Conservation (phyloP, 92 coral and sea anemone species). For the Epizoanthus fatuus region DNA sequence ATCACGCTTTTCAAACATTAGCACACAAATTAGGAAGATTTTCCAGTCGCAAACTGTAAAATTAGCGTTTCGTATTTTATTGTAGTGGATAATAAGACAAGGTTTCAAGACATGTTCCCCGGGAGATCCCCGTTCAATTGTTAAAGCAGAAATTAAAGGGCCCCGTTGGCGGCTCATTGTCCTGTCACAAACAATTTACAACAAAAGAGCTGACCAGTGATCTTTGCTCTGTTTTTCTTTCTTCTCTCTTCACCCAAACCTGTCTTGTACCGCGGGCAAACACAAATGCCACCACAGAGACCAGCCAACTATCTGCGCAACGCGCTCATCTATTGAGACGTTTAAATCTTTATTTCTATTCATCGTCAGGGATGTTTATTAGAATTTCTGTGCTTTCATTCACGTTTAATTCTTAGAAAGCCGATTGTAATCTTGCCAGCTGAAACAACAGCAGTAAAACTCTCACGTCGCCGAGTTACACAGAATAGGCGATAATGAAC, state of each 20-base stretch:
- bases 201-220: constrained; percentile 38
- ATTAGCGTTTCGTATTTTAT: neutral
- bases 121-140: constrained; percentile 38
- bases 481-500: constrained; percentile 33
- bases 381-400: constrained; percentile 45
- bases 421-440: constrained; percentile 50
- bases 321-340: constrained; percentile 31
- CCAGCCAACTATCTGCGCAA: constrained; percentile 21
- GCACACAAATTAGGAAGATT: neutral
- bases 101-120: constrained; percentile 20
- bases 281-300: constrained; percentile 39
- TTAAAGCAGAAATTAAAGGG: constrained; percentile 29
- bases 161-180: constrained; percentile 28
- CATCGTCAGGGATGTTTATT: constrained; percentile 40
- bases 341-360: constrained; percentile 31
- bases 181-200: constrained; percentile 34
- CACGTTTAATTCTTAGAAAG: constrained; percentile 46
- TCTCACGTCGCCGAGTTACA: constrained; percentile 46
- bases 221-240: constrained; percentile 47
- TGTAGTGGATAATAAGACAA: constrained; percentile 16
- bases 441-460: constrained; percentile 35
- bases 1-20: neutral
- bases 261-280: constrained; percentile 31
- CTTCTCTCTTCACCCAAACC: constrained; percentile 17
- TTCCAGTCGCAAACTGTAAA: neutral